Evolutionary conservation across 2,113 vertebrate genomes (phyloP).

Genomic region (Lycocorax pyrrhopterus): DNA sequence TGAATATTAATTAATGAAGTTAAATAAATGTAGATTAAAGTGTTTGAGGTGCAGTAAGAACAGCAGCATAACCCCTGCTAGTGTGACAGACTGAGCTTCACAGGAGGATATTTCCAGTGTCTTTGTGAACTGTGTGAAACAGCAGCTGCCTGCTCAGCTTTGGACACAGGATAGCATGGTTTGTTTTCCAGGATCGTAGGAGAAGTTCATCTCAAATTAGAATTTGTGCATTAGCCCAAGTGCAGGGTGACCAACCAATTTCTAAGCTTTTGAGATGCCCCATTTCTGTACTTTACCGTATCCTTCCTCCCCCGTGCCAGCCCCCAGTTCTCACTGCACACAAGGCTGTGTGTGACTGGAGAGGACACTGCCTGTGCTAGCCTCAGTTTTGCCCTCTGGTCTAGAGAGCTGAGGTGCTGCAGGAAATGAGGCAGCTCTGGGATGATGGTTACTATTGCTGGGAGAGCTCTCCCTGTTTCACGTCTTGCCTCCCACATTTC

Average conservation of each 20-base stretch:
- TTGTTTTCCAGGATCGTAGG: conserved; percentile 5
- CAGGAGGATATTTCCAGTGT: background rate
- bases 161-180: background rate
- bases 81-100: background rate
- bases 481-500: background rate
- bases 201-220: conserved; percentile 9
- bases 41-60: background rate
- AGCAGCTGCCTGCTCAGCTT: conserved; percentile 8
- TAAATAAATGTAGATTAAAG: background rate
- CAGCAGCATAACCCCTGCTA: background rate
- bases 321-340: background rate
- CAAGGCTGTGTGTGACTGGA: background rate
- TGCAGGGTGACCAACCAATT: background rate
- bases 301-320: background rate
- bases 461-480: background rate
- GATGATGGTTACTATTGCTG: background rate
- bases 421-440: fast-evolving
- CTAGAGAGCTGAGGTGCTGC: background rate
- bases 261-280: background rate
- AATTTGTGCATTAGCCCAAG: background rate
- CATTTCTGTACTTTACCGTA: background rate
- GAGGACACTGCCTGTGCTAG: background rate
- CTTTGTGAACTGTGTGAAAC: background rate
- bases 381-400: background rate
- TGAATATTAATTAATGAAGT: background rate